A percentile compares a stretch with the other conserved stretches of the same genome.
These are phyloP conservation scores for Drosophila persimilis DNA, from an alignment of 1,140 invertebrate genomes.

Conservation along the genomic window DNA sequence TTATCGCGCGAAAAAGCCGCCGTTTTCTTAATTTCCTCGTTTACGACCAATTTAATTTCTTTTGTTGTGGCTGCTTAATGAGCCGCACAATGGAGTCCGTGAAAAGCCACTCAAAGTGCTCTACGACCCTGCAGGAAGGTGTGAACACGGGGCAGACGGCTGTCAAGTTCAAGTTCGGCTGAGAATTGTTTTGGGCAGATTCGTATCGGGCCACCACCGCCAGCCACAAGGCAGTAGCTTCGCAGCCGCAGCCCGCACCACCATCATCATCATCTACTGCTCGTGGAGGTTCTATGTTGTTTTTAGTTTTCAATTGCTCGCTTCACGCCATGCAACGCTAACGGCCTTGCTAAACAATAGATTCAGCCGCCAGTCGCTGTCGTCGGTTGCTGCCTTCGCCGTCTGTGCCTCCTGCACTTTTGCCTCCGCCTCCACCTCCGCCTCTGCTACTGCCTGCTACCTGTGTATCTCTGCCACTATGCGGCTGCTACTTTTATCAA, in stretches of 20 bases:
- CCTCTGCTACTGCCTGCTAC: constrained; percentile 5
- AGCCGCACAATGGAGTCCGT: constrained; percentile 28
- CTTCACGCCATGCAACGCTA: constrained; percentile 79
- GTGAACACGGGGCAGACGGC: constrained; percentile 56
- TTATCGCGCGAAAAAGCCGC: not conserved
- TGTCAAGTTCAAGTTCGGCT: constrained; percentile 74
- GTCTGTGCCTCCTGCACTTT: too few relatives aligned
- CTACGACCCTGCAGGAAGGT: constrained; percentile 40
- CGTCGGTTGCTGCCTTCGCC: constrained; percentile 9
- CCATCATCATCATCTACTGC: constrained; percentile 3
- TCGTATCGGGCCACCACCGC: constrained; percentile 49
- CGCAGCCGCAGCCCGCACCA: not conserved
- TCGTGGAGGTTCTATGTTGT: constrained; percentile 27
- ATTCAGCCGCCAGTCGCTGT: constrained; percentile 47
- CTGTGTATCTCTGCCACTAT: too few relatives aligned
- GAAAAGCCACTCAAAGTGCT: constrained; percentile 43
- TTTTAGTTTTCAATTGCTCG: constrained; percentile 50
- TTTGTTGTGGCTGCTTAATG: constrained; percentile 41
- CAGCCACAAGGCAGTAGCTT: constrained; percentile 16
- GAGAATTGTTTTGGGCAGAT: constrained; percentile 70
- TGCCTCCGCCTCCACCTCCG: too few relatives aligned
- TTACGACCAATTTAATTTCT: constrained; percentile 22
- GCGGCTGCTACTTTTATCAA: constrained; percentile 65
- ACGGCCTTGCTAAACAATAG: constrained; percentile 80
- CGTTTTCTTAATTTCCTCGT: constrained; percentile 24